Percentiles rank a stretch among this genome's conserved stretches.
These are phyloP conservation scores for Colletes latitarsis DNA, from an alignment of 1,140 invertebrate species.

Conservation along the genomic window DNA sequence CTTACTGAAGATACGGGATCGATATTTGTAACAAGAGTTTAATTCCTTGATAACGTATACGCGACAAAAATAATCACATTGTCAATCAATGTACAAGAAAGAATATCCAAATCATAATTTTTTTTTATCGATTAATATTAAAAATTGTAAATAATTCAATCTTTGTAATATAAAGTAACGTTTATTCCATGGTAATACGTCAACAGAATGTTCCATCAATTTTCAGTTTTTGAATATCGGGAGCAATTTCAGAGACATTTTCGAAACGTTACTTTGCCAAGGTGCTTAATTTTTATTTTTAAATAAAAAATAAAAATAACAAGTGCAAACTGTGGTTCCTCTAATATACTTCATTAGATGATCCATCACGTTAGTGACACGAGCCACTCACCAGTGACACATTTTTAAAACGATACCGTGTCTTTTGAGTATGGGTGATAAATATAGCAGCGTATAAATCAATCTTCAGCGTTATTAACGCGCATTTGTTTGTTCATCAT, in stretches of 20 bases:
- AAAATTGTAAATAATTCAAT: background rate
- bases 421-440: conserved; percentile 18
- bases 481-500: background rate
- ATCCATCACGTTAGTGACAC: conserved; percentile 21
- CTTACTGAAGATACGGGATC: background rate
- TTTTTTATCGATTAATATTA: background rate
- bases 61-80: background rate
- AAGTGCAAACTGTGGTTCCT: background rate
- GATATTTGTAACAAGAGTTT: background rate
- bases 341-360: conserved; percentile 5
- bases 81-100: background rate
- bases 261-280: background rate
- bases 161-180: background rate
- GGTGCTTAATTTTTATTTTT: background rate
- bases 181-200: background rate
- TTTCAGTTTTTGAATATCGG: background rate
- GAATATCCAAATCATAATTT: background rate
- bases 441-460: conserved; percentile 33
- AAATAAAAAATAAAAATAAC: conserved; percentile 2
- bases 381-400: conserved; percentile 2
- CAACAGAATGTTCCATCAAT: background rate
- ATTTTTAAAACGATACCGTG: conserved; percentile 8
- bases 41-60: background rate
- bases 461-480: conserved; percentile 43
- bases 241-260: background rate